Conservation (phyloP, 2,797 vertebrate species). For the Falco rusticolus region DNA sequence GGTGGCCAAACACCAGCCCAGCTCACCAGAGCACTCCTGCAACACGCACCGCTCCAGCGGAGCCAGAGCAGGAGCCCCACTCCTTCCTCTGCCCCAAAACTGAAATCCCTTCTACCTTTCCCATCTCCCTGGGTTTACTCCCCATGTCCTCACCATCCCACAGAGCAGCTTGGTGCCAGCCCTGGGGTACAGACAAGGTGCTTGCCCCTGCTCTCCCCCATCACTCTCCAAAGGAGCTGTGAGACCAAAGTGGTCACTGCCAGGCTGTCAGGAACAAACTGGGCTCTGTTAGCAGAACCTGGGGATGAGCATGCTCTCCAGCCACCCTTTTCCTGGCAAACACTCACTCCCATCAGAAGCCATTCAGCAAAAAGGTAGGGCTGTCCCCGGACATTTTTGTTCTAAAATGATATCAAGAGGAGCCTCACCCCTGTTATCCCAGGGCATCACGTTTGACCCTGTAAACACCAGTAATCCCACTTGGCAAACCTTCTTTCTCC, state of each 20-base stretch:
- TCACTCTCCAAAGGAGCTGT: accelerated
- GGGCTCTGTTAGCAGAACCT: not conserved
- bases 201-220: not conserved
- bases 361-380: not conserved
- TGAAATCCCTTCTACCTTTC: not conserved
- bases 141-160: not conserved
- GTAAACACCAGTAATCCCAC: not conserved
- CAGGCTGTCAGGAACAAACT: not conserved
- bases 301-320: accelerated
- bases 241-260: accelerated
- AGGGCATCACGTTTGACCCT: accelerated
- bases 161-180: not conserved
- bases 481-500: not conserved
- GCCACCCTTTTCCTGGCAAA: not conserved
- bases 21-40: accelerated
- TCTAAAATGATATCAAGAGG: not conserved
- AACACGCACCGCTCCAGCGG: accelerated
- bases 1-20: not conserved
- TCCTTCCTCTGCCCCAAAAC: not conserved
- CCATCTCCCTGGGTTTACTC: not conserved
- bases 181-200: accelerated
- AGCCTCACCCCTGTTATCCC: accelerated
- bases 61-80: not conserved
- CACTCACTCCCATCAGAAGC: not conserved
- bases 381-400: not conserved